phyloP scores from a whole-genome alignment of 2,797 vertebrate genomes.

The Rallus crepitans region DNA sequence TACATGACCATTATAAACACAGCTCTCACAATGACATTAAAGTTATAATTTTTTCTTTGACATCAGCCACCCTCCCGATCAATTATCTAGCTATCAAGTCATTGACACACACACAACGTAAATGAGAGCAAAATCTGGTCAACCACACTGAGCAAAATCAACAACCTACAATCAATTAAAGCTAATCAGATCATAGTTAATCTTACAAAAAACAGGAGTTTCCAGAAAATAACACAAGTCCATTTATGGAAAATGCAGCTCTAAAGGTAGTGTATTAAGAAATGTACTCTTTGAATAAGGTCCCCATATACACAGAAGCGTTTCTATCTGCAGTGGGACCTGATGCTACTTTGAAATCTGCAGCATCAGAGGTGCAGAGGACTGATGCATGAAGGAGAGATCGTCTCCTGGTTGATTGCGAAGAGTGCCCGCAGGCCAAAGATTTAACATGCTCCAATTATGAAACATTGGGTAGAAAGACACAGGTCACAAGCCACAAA shows the following conservation, averaged over 20 bases:
- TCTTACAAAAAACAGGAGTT: not conserved
- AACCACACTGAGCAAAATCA: not conserved
- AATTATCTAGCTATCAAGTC: not conserved
- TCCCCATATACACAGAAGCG: not conserved
- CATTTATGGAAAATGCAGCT: not conserved
- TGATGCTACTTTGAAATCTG: not conserved
- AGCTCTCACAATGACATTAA: not conserved
- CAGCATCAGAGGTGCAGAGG: not conserved
- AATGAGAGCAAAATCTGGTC: not conserved
- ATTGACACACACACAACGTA: not conserved
- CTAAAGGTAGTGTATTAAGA: not conserved
- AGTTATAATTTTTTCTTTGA: not conserved
- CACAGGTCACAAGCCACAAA: not conserved
- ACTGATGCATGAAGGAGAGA: not conserved
- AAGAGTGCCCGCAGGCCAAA: not conserved
- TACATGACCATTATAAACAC: not conserved
- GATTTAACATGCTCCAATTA: slow-evolving; percentile 40
- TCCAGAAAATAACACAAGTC: not conserved
- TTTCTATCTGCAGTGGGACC: not conserved
- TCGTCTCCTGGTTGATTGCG: not conserved
- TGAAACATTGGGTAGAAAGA: slow-evolving; percentile 8
- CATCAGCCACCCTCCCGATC: not conserved
- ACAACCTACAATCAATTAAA: not conserved
- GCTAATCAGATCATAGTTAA: not conserved
- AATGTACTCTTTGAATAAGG: not conserved